Base-by-base conservation (phyloP, 2,888 invertebrate genomes). In the Asteroscopus sphinx region DNA sequence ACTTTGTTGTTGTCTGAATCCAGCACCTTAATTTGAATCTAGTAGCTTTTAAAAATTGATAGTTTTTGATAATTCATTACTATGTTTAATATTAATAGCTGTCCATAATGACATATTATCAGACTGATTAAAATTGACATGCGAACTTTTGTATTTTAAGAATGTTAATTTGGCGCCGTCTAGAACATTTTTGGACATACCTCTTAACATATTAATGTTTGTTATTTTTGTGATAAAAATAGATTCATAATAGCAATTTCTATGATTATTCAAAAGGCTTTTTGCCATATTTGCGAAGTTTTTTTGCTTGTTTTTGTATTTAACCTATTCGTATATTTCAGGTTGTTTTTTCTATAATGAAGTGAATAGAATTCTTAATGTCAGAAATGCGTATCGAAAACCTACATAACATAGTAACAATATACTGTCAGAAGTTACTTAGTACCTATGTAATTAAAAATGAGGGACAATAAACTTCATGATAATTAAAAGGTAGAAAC, bases 111-210 rank as follows among this genome's bases (percentile, higher is more conserved):
- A 48, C 32, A 59, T 32, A 63, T 54, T 57, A 52, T 49, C 55
- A 59, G 36, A 51, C 62, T 36, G 37, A 41, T 58, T 55, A 21
- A 56, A 66, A 61, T 52, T 51, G 55, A 56, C 30, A 41, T 15
- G 32, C 21, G 44, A 30, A 66, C 55, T 33, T 33, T 39, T 25
- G 15, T 58, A 45, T 52, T 44, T 21, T 41, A 56, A 48, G 36
- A 66, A 51, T 65, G 44, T 40, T 30, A 70, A 67, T 67, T 9
- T 68, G 71, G 68, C 72, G 76, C 62, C 63, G 68, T 67, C 66
- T 67, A 28, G 47, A 17, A 26, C 37, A 37, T 13, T 64, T 69
- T 48, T 48, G 9, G 51, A 33, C n/a, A 45, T 17, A 35, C 44
- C 26, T 35, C 33, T 41, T 33, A 33, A 33, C 49, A 69, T 63